A percentile compares a stretch with the other conserved stretches of the same genome.
Conservation (phyloP, 2,797 vertebrate species). For the Channallabes apus region DNA sequence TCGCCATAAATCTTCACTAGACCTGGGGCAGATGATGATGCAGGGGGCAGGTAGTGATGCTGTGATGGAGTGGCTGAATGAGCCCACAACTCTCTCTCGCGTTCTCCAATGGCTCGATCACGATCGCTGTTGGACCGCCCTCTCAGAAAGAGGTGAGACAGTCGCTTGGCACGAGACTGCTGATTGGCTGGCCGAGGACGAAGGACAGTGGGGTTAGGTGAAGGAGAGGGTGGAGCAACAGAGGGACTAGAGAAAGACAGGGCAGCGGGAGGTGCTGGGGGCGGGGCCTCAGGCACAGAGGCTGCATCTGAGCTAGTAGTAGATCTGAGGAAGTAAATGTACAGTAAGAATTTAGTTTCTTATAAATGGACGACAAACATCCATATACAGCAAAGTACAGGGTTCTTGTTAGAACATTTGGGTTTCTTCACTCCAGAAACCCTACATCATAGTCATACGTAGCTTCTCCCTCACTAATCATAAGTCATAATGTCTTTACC, state of each 20-base stretch:
- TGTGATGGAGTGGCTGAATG: slow-evolving; percentile 73
- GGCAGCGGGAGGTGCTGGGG: slow-evolving; percentile 75
- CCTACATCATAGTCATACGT: not conserved
- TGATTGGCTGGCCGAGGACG: slow-evolving; percentile 73
- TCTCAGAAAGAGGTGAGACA: slow-evolving; percentile 86
- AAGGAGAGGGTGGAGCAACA: slow-evolving; percentile 74
- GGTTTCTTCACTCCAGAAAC: slow-evolving; percentile 15
- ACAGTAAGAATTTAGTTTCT: slow-evolving; percentile 52
- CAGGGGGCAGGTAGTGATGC: slow-evolving; percentile 79
- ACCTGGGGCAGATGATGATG: slow-evolving; percentile 77
- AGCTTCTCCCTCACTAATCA: not conserved
- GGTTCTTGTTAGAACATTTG: not conserved
- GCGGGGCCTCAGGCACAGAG: slow-evolving; percentile 76
- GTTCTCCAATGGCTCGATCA: slow-evolving; percentile 72
- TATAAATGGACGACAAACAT: slow-evolving; percentile 37
- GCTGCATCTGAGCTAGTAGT: slow-evolving; percentile 82
- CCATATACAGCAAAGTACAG: not conserved
- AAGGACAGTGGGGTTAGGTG: slow-evolving; percentile 76
- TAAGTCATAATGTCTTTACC: not conserved
- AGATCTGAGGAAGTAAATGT: slow-evolving; percentile 68
- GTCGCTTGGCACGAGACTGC: slow-evolving; percentile 85
- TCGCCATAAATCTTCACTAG: slow-evolving; percentile 83
- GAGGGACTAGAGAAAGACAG: slow-evolving; percentile 82
- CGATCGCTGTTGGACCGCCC: slow-evolving; percentile 81
- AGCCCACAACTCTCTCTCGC: slow-evolving; percentile 72